These are phyloP conservation scores for Campylomormyrus numenius DNA, from an alignment of 2,113 vertebrate species.

Conservation along the genomic window DNA sequence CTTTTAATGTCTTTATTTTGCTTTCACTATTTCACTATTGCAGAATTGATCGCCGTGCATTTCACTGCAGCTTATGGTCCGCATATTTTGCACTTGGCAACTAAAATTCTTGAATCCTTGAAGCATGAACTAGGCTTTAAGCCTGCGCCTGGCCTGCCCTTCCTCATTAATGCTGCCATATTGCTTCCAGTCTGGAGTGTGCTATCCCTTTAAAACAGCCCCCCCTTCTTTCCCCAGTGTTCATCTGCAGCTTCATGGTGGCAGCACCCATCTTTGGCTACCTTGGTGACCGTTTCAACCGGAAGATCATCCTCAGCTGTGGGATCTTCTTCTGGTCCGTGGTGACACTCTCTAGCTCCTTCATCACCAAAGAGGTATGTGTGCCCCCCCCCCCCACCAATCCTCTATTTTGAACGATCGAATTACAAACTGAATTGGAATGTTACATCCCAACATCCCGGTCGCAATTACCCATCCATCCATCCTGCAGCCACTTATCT, in stretches of 20 bases:
- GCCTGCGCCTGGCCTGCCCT: not conserved
- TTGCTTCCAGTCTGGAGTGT: not conserved
- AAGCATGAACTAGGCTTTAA: not conserved
- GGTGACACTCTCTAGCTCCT: conserved; percentile 89
- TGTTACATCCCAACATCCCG: not conserved
- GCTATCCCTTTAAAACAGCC: not conserved
- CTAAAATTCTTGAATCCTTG: not conserved
- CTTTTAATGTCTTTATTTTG: not conserved
- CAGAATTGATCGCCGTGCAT: not conserved
- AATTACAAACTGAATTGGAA: not conserved
- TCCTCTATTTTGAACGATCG: not conserved
- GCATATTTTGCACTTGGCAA: not conserved
- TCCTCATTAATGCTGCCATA: not conserved
- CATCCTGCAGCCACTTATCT: not conserved
- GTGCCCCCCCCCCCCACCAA: not conserved
- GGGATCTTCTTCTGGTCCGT: conserved; percentile 98
- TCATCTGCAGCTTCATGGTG: conserved; percentile 99
- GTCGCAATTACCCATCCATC: not conserved
- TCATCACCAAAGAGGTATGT: conserved; percentile 87
- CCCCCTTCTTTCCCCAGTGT: conserved; percentile 65
- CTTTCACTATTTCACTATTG: not conserved
- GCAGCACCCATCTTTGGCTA: conserved; percentile 96
- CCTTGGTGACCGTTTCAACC: conserved; percentile 97
- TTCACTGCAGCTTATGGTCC: not conserved
- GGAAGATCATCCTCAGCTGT: conserved; percentile 93